Conservation (phyloP, 2,797 vertebrate genomes). For the Pipistrellus pygmaeus region DNA sequence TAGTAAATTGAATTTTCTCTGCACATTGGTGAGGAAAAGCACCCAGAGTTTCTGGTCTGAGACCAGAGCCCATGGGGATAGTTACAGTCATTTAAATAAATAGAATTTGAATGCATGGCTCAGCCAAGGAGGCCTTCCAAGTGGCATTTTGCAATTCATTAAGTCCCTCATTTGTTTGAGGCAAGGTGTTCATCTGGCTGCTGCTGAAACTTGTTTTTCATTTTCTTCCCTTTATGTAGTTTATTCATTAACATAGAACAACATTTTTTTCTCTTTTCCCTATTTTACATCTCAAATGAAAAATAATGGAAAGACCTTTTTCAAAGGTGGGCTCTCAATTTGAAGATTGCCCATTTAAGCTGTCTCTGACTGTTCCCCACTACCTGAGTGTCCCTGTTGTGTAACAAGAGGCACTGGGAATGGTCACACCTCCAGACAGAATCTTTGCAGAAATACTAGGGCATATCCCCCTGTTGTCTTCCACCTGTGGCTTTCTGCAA, state of each 20-base stretch:
- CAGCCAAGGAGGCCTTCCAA: conserved; percentile 4
- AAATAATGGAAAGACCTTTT: conserved; percentile 33
- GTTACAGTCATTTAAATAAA: conserved; percentile 66
- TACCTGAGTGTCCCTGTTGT: not conserved
- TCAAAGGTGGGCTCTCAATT: not conserved
- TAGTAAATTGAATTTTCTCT: conserved; percentile 59
- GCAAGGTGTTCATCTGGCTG: conserved; percentile 54
- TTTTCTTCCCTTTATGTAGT: conserved; percentile 18
- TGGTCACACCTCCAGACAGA: not conserved
- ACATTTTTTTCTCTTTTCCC: not conserved
- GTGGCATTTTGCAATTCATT: conserved; percentile 35
- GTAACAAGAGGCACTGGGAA: not conserved
- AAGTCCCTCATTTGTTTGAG: conserved; percentile 61
- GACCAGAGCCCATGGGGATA: conserved; percentile 30
- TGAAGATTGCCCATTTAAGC: not conserved
- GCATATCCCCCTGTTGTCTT: not conserved
- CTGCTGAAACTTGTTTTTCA: conserved; percentile 23
- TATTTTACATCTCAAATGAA: conserved; percentile 49
- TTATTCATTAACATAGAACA: not conserved
- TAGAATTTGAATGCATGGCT: conserved; percentile 48
- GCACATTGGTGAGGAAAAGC: conserved; percentile 49
- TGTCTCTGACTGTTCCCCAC: not conserved
- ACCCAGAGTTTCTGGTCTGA: conserved; percentile 58
- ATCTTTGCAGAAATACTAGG: not conserved
- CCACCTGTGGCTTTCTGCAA: conserved; percentile 7